Evolutionary conservation across 2,888 invertebrate genomes (phyloP), one percentile per base, ranked within the genome.

Genomic region (Lithophane ornitopus): DNA sequence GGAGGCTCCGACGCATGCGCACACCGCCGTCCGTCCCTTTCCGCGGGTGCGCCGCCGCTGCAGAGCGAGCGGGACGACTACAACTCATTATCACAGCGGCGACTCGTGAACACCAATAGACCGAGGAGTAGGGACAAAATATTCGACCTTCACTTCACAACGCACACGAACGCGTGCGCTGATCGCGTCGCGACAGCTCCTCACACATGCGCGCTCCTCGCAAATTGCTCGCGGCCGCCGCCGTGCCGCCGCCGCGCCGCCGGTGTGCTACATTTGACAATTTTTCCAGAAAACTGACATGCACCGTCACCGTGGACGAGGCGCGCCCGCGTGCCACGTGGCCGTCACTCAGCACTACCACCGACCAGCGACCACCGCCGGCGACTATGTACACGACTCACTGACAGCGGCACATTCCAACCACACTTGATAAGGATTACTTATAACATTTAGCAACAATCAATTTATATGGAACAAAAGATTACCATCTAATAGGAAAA

Each of bases 91-190:
- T 95, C 95, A 94, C 96, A 94, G 94, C 94, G 94, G 94, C 94
- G 94, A 94, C 94, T 96, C 94, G 94, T 94, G 95, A 96, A 95
- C 95, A 94, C 96, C 96, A 96, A 96, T 96, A 96, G 94, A 95
- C 94, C 95, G 95, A 94, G 94, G 95, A 96, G 96, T 95, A 94
- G 95, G 96, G 96, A 95, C 94, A 93, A 95, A 95, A 94, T 95
- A 96, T 96, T 96, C 96, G 96, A 96, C 96, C 96, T 97, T 96
- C 96, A 96, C 95, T 96, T 95, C 93, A 94, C 88, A 85, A 95
- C 94, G 94, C 96, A 94, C 95, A 95, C 94, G 92, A 94, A 89
- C 90, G 91, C 92, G 91, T 91, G 87, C 89, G 89, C 83, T 89
- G 91, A 90, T 91, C 90, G 90, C 93, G 92, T 93, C 92, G 92